A percentile compares a stretch with the other conserved stretches of the same genome.
phyloP scores from a whole-genome alignment of 2,888 invertebrate species.

The Eilema caniola region DNA sequence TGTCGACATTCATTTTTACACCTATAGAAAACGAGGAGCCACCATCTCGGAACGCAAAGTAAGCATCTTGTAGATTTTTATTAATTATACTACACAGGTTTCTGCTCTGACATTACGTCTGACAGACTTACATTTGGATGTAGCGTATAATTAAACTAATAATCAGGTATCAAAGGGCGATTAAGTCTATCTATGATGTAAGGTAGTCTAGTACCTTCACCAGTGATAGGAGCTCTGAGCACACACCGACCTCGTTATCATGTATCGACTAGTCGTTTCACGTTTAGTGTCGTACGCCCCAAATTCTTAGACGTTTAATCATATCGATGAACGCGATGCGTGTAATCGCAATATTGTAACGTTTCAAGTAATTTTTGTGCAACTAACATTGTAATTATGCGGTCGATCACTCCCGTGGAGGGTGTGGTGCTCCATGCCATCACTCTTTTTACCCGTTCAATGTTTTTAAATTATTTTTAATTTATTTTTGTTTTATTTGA shows the following conservation, averaged over 20 bases:
- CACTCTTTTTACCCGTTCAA: slow-evolving; percentile 77
- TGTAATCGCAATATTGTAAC: slow-evolving; percentile 43
- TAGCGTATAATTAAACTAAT: slow-evolving; percentile 46
- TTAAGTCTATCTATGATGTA: slow-evolving; percentile 29
- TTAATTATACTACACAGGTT: slow-evolving; percentile 30
- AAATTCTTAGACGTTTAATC: slow-evolving; percentile 33
- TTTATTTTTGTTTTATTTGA: slow-evolving; percentile 81
- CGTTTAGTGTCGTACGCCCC: slow-evolving; percentile 37
- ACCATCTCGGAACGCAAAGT: slow-evolving; percentile 75
- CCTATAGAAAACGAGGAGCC: slow-evolving; percentile 65
- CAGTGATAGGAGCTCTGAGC: slow-evolving; percentile 32
- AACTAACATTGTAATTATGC: slow-evolving; percentile 81
- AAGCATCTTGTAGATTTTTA: slow-evolving; percentile 51
- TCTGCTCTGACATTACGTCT: slow-evolving; percentile 33
- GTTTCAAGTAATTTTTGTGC: slow-evolving; percentile 69
- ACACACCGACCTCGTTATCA: slow-evolving; percentile 46
- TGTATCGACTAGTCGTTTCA: slow-evolving; percentile 51
- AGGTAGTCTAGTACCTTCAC: slow-evolving; percentile 48
- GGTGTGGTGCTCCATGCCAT: slow-evolving; percentile 79
- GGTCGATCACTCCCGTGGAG: slow-evolving; percentile 73
- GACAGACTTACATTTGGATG: slow-evolving; percentile 36
- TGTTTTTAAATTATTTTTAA: slow-evolving; percentile 82
- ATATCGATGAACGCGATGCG: slow-evolving; percentile 30
- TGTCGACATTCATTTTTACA: slow-evolving; percentile 75
- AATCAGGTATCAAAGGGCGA: slow-evolving; percentile 22